phyloP scores from a whole-genome alignment of 2,888 invertebrate species.

The Lycia hirtaria region DNA sequence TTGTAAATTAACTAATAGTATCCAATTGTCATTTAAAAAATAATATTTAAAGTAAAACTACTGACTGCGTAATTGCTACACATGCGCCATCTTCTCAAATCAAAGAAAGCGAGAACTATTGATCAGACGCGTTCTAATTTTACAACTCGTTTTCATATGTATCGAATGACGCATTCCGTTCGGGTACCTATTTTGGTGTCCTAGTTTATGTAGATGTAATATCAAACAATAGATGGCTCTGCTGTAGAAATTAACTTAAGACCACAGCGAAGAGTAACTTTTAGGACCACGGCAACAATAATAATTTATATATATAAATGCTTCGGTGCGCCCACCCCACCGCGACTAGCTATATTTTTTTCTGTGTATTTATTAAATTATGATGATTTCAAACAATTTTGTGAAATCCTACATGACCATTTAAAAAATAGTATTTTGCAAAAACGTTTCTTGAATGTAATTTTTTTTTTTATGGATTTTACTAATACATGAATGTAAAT shows the following conservation, averaged over 20 bases:
- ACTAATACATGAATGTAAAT: too few species aligned
- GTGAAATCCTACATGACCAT: too few species aligned
- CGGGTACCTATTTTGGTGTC: slow-evolving; percentile 22
- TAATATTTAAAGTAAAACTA: neutral
- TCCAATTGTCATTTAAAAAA: neutral
- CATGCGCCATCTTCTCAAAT: slow-evolving; percentile 68
- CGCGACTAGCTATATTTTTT: too few species aligned
- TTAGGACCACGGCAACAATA: too few species aligned
- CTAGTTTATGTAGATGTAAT: slow-evolving; percentile 10
- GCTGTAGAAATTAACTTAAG: neutral
- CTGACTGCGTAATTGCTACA: slow-evolving; percentile 43
- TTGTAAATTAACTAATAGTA: neutral
- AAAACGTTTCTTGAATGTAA: too few species aligned
- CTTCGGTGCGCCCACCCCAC: too few species aligned
- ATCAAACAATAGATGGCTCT: slow-evolving; percentile 29
- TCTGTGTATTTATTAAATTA: too few species aligned
- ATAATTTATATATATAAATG: too few species aligned
- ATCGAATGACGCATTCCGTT: slow-evolving; percentile 16
- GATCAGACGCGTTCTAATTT: slow-evolving; percentile 70
- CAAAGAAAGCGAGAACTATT: slow-evolving; percentile 54
- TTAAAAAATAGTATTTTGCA: too few species aligned
- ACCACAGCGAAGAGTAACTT: neutral
- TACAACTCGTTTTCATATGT: slow-evolving; percentile 33
- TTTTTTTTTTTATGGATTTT: too few species aligned
- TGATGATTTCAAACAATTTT: too few species aligned